phyloP scores from a whole-genome alignment of 2,888 invertebrate species.

The Heliconius ismenius region DNA sequence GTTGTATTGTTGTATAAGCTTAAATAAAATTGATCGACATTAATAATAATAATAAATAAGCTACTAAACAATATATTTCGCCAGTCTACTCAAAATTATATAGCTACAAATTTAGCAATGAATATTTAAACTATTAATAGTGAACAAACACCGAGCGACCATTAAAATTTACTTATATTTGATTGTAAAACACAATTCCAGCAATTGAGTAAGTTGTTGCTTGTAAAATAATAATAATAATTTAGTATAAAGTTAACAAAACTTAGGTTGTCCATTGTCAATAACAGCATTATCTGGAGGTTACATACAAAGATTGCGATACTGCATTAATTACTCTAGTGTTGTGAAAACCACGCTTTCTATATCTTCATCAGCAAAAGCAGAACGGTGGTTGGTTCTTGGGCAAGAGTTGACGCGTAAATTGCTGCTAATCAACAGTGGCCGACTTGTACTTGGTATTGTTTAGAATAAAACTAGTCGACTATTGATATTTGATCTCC shows the following conservation, averaged over 20 bases:
- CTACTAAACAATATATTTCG: not conserved
- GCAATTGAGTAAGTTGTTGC: constrained; percentile 40
- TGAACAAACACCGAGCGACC: constrained; percentile 34
- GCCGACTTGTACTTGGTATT: constrained; percentile 55
- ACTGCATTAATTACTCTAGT: constrained; percentile 57
- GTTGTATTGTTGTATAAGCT: not conserved
- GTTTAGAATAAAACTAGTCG: constrained; percentile 68
- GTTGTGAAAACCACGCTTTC: constrained; percentile 58
- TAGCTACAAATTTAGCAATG: constrained; percentile 34
- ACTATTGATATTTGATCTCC: constrained; percentile 55
- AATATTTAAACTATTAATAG: constrained; percentile 31
- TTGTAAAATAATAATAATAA: constrained; percentile 39
- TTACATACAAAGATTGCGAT: constrained; percentile 43
- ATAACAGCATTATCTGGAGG: constrained; percentile 19
- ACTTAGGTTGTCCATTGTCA: constrained; percentile 35
- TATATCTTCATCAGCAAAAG: constrained; percentile 76
- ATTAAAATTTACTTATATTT: constrained; percentile 35
- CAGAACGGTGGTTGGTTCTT: constrained; percentile 63
- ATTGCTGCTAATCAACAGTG: constrained; percentile 67
- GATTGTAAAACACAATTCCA: constrained; percentile 38
- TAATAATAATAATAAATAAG: too few relatives aligned
- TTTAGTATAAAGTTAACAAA: constrained; percentile 37
- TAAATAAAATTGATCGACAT: not conserved
- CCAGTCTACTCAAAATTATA: constrained; percentile 1
- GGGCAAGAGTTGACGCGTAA: constrained; percentile 60